Evolutionary conservation across 2,797 vertebrate genomes (phyloP), one percentile per base, ranked within the genome.

Genomic region (Yasuhikotakia modesta): DNA sequence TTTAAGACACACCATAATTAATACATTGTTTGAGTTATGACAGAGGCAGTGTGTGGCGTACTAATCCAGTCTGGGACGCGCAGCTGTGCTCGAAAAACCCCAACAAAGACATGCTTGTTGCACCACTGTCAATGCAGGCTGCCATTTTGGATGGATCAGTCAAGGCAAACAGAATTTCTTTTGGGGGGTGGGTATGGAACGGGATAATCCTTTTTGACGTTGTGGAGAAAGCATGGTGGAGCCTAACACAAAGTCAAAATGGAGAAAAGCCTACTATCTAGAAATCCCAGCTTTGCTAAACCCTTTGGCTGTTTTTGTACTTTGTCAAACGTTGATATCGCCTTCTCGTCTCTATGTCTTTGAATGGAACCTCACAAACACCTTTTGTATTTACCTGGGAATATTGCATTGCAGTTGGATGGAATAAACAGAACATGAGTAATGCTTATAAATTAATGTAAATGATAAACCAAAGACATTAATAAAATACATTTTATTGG

Each of bases 61-160:
- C 69, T 83, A 82, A 86, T 84, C 82, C 87, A 84, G 88, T 87
- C 87, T 79, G 74, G 84, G 85, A 87, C 80, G 78, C 71, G 84
- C 91, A 93, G 92, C 91, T 93, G 91, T 86, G 86, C 87, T 87
- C 87, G 85, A 87, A 89, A n/a, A 83, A 83, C 75, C 70, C 82
- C 84, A 89, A 93, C 92, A 93, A 93, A 91, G 88, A 88, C 81
- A 79, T 79, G 84, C 87, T 88, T 94, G 90, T 93, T 91, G 88
- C 85, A 72, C 64, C 55, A 61, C 64, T 63, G 63, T 67, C 65
- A 48, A 19, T 52, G 53, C 64, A 76, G 75, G 55, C 32, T 45
- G 78, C 77, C 73, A 71, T 80, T 83, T 53, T 69, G 79, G 82
- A 81, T 65, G 79, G 71, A 75, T 73, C 70, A 71, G 81, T 76